These are phyloP conservation scores for Chymomyza caudatula DNA, from an alignment of 2,888 invertebrate genomes.

Conservation along the genomic window DNA sequence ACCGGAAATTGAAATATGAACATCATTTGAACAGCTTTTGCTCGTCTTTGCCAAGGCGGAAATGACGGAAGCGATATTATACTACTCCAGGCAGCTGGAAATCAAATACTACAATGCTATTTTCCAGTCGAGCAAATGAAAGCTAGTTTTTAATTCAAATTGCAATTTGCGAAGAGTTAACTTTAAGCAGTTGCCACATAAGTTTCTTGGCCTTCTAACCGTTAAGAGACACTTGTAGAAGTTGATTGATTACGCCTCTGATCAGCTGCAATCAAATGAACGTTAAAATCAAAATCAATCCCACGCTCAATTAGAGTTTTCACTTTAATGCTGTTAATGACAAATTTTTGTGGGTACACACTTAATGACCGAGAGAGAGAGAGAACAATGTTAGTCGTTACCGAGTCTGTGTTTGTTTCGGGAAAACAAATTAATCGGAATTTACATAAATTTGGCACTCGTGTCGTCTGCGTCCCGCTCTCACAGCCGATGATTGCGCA, in stretches of 20 bases:
- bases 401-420: slow-evolving; percentile 27
- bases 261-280: slow-evolving; percentile 52
- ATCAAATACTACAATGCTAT: background rate
- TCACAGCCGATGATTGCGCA: slow-evolving; percentile 37
- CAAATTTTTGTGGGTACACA: slow-evolving; percentile 4
- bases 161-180: background rate
- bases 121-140: no score
- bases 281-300: background rate
- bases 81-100: background rate
- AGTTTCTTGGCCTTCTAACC: background rate
- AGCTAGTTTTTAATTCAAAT: no score
- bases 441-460: slow-evolving; percentile 57
- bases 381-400: background rate
- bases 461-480: background rate
- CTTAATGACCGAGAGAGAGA: slow-evolving; percentile 29
- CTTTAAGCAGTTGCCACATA: background rate
- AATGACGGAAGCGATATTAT: slow-evolving; percentile 41
- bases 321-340: slow-evolving; percentile 1
- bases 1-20: slow-evolving; percentile 67
- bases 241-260: slow-evolving; percentile 53
- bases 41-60: slow-evolving; percentile 33
- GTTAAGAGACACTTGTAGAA: slow-evolving; percentile 6
- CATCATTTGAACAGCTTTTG: slow-evolving; percentile 29
- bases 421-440: slow-evolving; percentile 60
- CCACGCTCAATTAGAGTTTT: slow-evolving; percentile 5